Conservation (phyloP, 1,140 invertebrate genomes). For the Sesamia nonagrioides region DNA sequence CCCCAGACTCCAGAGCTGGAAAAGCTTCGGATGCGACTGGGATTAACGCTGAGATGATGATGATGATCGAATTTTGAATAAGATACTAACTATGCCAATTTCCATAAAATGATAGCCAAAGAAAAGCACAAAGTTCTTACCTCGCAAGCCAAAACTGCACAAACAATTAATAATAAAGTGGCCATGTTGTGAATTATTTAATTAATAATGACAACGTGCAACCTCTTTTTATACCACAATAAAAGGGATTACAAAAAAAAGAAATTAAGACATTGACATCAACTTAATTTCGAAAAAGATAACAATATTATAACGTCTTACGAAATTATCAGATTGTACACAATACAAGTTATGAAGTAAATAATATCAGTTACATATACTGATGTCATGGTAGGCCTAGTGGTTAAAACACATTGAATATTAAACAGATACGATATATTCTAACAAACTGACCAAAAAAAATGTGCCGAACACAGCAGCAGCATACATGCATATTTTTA, state of each 20-base stretch:
- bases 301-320: background rate
- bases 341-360: background rate
- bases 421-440: no score
- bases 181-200: background rate
- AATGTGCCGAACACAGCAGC: no score
- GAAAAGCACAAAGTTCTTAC: background rate
- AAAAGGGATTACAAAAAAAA: background rate
- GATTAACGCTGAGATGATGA: no score
- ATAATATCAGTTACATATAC: background rate
- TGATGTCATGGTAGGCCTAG: no score
- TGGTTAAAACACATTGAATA: no score
- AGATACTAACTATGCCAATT: no score
- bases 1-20: no score
- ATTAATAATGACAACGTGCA: background rate
- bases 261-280: conserved; percentile 10
- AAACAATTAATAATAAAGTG: background rate
- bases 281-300: background rate
- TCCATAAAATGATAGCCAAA: no score
- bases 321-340: background rate
- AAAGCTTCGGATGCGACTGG: no score
- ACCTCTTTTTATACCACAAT: background rate
- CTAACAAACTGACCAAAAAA: no score
- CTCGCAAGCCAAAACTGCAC: conserved; percentile 8
- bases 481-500: no score
- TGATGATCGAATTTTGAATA: no score